A percentile compares a stretch with the other conserved stretches of the same genome.
Evolutionary conservation across 2,797 vertebrate species (phyloP).

Genomic region (Coreius guichenoti): DNA sequence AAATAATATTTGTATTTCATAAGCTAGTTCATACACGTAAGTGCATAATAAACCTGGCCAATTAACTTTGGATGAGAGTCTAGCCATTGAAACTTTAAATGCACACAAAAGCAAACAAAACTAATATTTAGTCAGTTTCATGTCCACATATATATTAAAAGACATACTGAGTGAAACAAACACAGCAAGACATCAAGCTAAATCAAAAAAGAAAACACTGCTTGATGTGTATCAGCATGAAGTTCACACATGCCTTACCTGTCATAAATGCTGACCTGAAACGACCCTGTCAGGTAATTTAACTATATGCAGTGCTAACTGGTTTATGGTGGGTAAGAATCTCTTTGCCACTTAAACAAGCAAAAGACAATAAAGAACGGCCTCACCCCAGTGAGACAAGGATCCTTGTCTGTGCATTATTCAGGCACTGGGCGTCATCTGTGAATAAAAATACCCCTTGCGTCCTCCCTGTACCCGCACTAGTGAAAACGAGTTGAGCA

Average conservation of each 20-base stretch:
- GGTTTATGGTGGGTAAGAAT: conserved; percentile 58
- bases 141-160: background rate
- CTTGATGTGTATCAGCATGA: background rate
- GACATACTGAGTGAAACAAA: background rate
- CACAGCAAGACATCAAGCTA: background rate
- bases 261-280: conserved; percentile 46
- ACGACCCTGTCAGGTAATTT: conserved; percentile 51
- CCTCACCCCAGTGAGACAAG: conserved; percentile 63
- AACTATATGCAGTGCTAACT: conserved; percentile 49
- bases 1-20: background rate
- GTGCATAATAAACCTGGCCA: background rate
- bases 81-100: background rate
- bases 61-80: background rate
- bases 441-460: conserved; percentile 64
- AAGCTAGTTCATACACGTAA: background rate
- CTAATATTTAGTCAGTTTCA: background rate
- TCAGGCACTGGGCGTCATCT: conserved; percentile 74
- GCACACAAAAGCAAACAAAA: background rate
- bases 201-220: background rate
- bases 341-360: conserved; percentile 55
- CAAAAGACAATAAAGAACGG: conserved; percentile 62
- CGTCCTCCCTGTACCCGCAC: conserved; percentile 72
- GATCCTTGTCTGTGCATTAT: conserved; percentile 64
- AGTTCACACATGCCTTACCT: conserved; percentile 30
- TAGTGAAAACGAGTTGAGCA: conserved; percentile 77